These are phyloP conservation scores for Nicator chloris DNA, from an alignment of 2,113 vertebrate genomes.

Conservation along the genomic window DNA sequence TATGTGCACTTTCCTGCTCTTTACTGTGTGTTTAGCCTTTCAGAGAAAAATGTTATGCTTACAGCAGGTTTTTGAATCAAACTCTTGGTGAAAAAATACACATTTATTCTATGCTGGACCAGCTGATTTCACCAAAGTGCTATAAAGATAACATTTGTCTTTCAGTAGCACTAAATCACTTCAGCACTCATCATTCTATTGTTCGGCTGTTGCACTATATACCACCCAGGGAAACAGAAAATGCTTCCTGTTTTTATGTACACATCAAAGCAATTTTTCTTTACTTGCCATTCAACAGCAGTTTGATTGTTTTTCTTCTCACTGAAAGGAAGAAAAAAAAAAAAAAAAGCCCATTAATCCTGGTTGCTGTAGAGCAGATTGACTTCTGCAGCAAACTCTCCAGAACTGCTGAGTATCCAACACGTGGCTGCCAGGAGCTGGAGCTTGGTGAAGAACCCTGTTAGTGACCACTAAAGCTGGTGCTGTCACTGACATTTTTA, in stretches of 20 bases:
- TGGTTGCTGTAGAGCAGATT: neutral
- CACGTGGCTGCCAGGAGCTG: accelerated
- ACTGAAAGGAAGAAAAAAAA: neutral
- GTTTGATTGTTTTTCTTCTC: neutral
- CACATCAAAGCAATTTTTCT: constrained; percentile 16
- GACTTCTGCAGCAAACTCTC: neutral
- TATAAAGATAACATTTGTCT: neutral
- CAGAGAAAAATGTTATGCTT: neutral
- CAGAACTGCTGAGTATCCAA: neutral
- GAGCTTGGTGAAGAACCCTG: neutral
- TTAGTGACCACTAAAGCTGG: neutral
- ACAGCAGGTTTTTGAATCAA: neutral
- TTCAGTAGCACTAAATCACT: constrained; percentile 7
- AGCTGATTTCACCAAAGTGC: neutral
- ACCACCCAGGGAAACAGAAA: neutral
- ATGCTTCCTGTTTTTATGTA: neutral
- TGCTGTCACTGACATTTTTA: neutral
- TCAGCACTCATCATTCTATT: neutral
- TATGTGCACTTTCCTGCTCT: neutral
- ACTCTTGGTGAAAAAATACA: neutral
- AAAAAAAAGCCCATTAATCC: neutral
- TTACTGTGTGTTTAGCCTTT: neutral
- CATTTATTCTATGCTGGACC: neutral
- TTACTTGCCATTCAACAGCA: neutral
- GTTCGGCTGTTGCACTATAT: neutral